phyloP scores from a whole-genome alignment of 2,797 vertebrate species.

The Gymnoscopelus braueri region DNA sequence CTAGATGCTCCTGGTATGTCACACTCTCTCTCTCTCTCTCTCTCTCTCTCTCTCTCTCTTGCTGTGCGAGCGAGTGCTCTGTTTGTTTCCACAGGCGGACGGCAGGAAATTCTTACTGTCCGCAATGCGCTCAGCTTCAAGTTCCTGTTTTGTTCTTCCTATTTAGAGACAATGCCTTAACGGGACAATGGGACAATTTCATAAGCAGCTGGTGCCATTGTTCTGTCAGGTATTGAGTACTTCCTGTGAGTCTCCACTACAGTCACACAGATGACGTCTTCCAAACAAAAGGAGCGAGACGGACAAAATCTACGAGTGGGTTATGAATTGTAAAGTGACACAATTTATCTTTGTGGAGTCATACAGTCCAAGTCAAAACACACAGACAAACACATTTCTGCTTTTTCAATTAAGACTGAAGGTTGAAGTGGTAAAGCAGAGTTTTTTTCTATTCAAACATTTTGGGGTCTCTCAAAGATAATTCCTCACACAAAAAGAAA shows the following conservation, averaged over 20 bases:
- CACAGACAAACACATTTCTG: not conserved
- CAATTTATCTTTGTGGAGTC: not conserved
- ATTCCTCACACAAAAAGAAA: no score
- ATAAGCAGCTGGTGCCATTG: slow-evolving; percentile 40
- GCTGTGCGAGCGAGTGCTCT: not conserved
- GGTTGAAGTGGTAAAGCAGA: no score
- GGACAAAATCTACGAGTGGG: slow-evolving; percentile 5
- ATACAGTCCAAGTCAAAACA: not conserved
- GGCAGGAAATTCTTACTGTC: slow-evolving; percentile 11
- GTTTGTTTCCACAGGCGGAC: slow-evolving; percentile 7
- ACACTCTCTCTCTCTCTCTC: slow-evolving; percentile 2
- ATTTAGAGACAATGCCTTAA: slow-evolving; percentile 14
- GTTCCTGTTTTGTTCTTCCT: slow-evolving; percentile 37
- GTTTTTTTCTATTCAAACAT: no score
- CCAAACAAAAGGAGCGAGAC: slow-evolving; percentile 2
- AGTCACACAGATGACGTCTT: not conserved
- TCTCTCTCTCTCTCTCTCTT: not conserved
- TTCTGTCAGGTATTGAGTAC: slow-evolving; percentile 8
- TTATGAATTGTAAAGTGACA: slow-evolving; percentile 4
- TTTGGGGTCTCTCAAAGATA: no score
- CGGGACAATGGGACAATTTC: slow-evolving; percentile 20
- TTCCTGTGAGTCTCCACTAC: slow-evolving; percentile 30
- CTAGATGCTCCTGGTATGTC: not conserved
- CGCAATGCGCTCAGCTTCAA: not conserved
- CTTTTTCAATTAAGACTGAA: no score